These are phyloP conservation scores for Ornithoptera priamus DNA, from an alignment of 2,888 invertebrate genomes.

Conservation along the genomic window DNA sequence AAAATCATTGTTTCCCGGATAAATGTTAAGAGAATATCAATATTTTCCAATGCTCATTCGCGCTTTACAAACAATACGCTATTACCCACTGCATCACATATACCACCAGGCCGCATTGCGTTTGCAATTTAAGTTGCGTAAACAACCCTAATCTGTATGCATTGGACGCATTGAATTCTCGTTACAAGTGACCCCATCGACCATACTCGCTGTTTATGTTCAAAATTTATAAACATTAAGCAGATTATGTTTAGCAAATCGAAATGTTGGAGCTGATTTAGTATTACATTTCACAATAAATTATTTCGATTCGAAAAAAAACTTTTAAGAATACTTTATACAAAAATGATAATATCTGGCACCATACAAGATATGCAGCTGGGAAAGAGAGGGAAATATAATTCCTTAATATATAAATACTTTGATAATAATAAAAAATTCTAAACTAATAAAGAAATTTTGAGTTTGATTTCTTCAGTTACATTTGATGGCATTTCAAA, in stretches of 20 bases:
- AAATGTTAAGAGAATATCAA: conserved; percentile 24
- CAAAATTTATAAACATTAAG: conserved; percentile 23
- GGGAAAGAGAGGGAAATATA: too few species aligned
- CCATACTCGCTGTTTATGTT: conserved; percentile 12
- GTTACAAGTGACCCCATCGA: conserved; percentile 22
- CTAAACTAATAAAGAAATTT: too few species aligned
- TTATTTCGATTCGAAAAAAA: too few species aligned
- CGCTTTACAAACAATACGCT: conserved; percentile 30
- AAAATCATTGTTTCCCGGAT: conserved; percentile 11
- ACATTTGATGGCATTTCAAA: too few species aligned
- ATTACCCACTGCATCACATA: conserved; percentile 24
- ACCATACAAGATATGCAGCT: too few species aligned
- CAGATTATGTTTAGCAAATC: conserved; percentile 12
- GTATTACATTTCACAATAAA: too few species aligned
- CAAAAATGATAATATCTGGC: too few species aligned
- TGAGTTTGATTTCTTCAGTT: too few species aligned
- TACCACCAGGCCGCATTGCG: conserved; percentile 14
- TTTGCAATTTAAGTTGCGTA: conserved; percentile 30
- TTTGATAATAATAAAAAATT: too few species aligned
- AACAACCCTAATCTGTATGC: conserved; percentile 24
- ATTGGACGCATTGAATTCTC: conserved; percentile 30
- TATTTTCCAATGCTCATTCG: conserved; percentile 24
- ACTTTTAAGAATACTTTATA: too few species aligned
- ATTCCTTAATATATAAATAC: too few species aligned
- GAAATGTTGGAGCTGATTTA: neutral